Conservation (phyloP, 2,113 vertebrate genomes). For the Nycticebus coucang region DNA sequence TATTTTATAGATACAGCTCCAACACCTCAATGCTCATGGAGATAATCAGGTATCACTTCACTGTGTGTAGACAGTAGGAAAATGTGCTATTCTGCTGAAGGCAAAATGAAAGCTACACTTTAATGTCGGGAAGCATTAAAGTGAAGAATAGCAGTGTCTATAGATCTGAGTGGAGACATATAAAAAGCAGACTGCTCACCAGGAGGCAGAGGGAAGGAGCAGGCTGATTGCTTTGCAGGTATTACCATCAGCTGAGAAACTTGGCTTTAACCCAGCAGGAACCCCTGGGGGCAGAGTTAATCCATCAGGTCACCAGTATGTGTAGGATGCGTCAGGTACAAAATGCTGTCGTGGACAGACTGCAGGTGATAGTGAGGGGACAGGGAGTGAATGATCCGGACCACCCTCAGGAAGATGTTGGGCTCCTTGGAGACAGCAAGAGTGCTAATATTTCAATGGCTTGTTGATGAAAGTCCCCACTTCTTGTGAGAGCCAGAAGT, state of each 20-base stretch:
- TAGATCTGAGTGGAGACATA: background rate
- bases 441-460: background rate
- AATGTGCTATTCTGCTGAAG: conserved; percentile 17
- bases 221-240: background rate
- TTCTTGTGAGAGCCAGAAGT: background rate
- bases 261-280: background rate
- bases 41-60: background rate
- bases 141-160: conserved; percentile 7
- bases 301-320: background rate
- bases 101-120: conserved; percentile 8
- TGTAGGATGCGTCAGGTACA: fast-evolving
- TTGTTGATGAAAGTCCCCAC: background rate
- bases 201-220: background rate
- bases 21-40: background rate
- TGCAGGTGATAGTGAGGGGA: background rate
- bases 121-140: conserved; percentile 39
- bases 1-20: background rate
- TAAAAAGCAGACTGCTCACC: background rate
- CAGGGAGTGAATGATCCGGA: fast-evolving
- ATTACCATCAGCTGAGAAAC: background rate
- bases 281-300: background rate
- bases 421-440: background rate
- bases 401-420: background rate
- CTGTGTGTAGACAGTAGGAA: background rate
- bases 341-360: background rate